These are phyloP conservation scores for Hylia prasina DNA, from an alignment of 2,113 vertebrate species.

Conservation along the genomic window DNA sequence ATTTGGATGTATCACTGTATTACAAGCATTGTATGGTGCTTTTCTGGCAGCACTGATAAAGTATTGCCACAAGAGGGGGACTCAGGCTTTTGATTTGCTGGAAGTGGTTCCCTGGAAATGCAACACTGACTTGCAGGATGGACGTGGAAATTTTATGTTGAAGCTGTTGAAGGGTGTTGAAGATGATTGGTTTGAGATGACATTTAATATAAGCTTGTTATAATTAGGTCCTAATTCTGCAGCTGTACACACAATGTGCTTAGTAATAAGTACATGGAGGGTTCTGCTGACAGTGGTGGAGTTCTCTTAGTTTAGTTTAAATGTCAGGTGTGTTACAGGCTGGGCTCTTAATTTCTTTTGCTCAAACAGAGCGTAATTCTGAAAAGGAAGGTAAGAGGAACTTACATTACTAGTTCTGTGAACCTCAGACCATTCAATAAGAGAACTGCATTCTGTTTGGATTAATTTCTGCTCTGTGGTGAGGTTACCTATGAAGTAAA, in stretches of 20 bases:
- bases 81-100: not conserved
- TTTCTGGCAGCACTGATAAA: not conserved
- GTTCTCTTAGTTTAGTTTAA: not conserved
- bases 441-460: not conserved
- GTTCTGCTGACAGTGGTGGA: not conserved
- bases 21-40: not conserved
- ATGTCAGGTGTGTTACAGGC: not conserved
- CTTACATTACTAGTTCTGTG: not conserved
- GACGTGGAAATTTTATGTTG: not conserved
- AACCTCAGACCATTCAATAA: not conserved
- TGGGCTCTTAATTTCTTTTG: not conserved
- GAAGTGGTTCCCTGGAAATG: not conserved
- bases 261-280: not conserved
- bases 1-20: not conserved
- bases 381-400: not conserved
- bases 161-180: too few relatives aligned
- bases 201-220: not conserved
- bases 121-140: not conserved
- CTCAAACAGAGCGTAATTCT: not conserved
- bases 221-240: not conserved
- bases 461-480: not conserved
- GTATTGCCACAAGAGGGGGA: conserved; percentile 35
- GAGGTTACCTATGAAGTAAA: not conserved
- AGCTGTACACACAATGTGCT: not conserved
- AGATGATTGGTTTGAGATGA: not conserved